Percentiles rank a stretch among this genome's conserved stretches.
Conservation (phyloP, 2,888 invertebrate species). For the Limnephilus marmoratus region DNA sequence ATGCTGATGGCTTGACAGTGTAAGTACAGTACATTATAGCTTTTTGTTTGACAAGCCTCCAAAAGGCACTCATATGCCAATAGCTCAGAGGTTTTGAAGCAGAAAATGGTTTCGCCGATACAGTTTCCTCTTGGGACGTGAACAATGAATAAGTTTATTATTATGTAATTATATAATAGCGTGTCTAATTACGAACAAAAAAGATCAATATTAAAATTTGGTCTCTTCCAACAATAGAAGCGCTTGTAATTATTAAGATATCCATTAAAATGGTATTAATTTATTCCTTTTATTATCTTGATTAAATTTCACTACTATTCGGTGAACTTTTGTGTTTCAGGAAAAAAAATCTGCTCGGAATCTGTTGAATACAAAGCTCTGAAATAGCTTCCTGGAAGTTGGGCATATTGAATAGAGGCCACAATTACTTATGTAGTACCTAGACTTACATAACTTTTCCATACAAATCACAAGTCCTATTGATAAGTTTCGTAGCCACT, state of each 20-base stretch:
- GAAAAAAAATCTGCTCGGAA: not conserved
- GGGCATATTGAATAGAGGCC: not conserved
- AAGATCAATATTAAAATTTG: not conserved
- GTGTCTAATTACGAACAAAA: not conserved
- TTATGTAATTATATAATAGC: not conserved
- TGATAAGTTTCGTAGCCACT: not conserved
- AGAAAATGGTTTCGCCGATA: not conserved
- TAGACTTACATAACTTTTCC: not conserved
- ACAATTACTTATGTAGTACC: not conserved
- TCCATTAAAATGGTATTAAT: not conserved
- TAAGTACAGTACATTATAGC: constrained; percentile 21
- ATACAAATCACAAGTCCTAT: not conserved
- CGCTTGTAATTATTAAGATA: not conserved
- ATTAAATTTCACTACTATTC: too few species aligned
- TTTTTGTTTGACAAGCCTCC: not conserved
- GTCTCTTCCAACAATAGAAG: not conserved
- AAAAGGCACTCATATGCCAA: not conserved
- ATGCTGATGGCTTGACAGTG: not conserved
- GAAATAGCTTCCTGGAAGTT: not conserved
- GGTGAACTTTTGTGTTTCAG: too few species aligned
- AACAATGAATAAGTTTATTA: not conserved
- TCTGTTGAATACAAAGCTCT: not conserved
- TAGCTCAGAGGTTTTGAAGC: not conserved
- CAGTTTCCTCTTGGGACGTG: not conserved
- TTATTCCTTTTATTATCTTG: not conserved